Evolutionary conservation across 2,113 vertebrate genomes (phyloP).

Genomic region (Alectura lathami): DNA sequence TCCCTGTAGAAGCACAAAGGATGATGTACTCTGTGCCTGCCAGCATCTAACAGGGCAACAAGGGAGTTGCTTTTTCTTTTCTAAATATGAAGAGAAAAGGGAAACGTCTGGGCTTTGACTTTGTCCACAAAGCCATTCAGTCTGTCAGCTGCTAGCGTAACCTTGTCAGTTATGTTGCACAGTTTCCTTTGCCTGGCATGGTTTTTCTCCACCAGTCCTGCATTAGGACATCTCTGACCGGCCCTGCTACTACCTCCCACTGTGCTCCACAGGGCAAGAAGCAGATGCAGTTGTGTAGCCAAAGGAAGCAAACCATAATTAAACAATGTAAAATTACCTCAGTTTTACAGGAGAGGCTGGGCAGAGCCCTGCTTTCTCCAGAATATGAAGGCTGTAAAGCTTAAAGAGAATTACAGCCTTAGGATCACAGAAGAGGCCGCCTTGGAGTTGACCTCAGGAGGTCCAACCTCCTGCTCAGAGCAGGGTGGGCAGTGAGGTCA

Average conservation of each 20-base stretch:
- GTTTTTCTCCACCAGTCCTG: not conserved
- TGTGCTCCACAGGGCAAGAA: not conserved
- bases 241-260: not conserved
- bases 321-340: not conserved
- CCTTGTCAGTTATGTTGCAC: not conserved
- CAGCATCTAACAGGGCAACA: not conserved
- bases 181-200: not conserved
- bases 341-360: not conserved
- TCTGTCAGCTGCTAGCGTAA: not conserved
- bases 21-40: too few relatives aligned
- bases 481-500: not conserved
- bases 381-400: not conserved
- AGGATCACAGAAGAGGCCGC: not conserved
- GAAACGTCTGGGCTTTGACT: not conserved
- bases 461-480: not conserved
- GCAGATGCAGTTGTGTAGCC: not conserved
- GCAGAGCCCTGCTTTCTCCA: not conserved
- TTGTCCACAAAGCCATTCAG: too few relatives aligned
- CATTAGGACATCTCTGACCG: not conserved
- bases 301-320: not conserved
- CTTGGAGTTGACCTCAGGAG: not conserved
- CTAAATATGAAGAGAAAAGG: not conserved
- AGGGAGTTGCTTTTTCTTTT: not conserved
- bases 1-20: not conserved
- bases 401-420: not conserved